Conservation (phyloP, 2,113 vertebrate species). For the Triplophysa rosa region DNA sequence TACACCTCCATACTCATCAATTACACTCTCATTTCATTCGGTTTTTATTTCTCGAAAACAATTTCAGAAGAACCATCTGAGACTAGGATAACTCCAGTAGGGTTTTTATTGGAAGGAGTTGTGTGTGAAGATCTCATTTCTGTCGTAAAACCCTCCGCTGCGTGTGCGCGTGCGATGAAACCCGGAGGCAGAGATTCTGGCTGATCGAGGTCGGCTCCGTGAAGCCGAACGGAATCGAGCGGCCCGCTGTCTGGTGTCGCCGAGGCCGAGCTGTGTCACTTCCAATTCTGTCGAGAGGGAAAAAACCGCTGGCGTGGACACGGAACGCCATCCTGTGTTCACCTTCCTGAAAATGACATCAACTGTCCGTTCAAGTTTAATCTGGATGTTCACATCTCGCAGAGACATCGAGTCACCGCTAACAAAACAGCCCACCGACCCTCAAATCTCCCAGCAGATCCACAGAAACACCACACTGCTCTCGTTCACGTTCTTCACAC, state of each 20-base stretch:
- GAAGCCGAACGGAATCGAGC: conserved; percentile 18
- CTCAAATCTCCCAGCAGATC: neutral
- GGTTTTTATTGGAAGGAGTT: neutral
- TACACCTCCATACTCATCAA: too few relatives aligned
- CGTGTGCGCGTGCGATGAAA: conserved; percentile 3
- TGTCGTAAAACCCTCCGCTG: neutral
- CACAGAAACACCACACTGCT: neutral
- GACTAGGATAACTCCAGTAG: too few relatives aligned
- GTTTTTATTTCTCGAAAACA: too few relatives aligned
- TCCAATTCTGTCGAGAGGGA: conserved; percentile 39
- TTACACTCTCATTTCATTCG: too few relatives aligned
- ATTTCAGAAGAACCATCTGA: neutral
- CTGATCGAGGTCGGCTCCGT: conserved; percentile 40
- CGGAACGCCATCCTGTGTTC: conserved; percentile 3
- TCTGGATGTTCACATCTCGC: conserved; percentile 18
- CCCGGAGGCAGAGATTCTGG: neutral
- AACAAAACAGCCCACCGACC: neutral
- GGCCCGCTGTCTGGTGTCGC: conserved; percentile 4
- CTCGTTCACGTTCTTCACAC: neutral
- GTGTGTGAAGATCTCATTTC: neutral
- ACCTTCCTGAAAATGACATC: conserved; percentile 36
- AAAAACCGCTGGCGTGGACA: conserved; percentile 21
- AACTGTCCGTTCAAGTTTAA: conserved; percentile 26
- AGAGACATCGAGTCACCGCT: conserved; percentile 7
- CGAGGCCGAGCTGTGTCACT: conserved; percentile 28